phyloP scores from a whole-genome alignment of 2,888 invertebrate genomes.

The Frankliniella intonsa region DNA sequence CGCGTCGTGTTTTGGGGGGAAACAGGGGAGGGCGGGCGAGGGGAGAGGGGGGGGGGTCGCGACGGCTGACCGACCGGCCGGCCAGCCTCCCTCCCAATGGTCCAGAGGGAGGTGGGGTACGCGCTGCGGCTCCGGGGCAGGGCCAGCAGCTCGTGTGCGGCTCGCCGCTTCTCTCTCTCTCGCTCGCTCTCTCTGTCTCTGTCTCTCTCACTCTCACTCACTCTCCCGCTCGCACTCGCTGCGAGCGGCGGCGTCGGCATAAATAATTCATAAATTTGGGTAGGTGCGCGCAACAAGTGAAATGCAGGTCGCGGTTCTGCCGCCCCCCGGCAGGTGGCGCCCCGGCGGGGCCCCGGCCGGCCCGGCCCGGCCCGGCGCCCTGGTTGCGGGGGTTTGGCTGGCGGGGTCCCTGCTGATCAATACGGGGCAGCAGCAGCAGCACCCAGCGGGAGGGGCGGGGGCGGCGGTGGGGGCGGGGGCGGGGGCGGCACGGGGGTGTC shows the following conservation, averaged over 20 bases:
- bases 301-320: slow-evolving; percentile 9
- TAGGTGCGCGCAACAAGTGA: slow-evolving; percentile 26
- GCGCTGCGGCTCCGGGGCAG: neutral
- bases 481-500: neutral
- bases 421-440: neutral
- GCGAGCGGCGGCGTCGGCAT: neutral
- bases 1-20: neutral
- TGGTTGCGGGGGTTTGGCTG: neutral
- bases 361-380: neutral
- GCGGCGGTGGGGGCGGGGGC: neutral
- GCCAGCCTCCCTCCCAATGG: neutral
- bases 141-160: neutral
- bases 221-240: neutral
- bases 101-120: neutral
- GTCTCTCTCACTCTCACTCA: too few relatives aligned
- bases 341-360: neutral
- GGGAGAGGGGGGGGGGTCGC: neutral
- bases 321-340: slow-evolving; percentile 20
- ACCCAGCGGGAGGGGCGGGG: neutral
- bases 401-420: neutral
- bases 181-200: too few relatives aligned
- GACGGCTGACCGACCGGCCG: neutral
- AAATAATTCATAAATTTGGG: slow-evolving; percentile 27
- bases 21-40: neutral
- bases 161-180: too few relatives aligned